phyloP scores from a whole-genome alignment of 2,888 invertebrate species.

The Hemistola chrysoprasaria region DNA sequence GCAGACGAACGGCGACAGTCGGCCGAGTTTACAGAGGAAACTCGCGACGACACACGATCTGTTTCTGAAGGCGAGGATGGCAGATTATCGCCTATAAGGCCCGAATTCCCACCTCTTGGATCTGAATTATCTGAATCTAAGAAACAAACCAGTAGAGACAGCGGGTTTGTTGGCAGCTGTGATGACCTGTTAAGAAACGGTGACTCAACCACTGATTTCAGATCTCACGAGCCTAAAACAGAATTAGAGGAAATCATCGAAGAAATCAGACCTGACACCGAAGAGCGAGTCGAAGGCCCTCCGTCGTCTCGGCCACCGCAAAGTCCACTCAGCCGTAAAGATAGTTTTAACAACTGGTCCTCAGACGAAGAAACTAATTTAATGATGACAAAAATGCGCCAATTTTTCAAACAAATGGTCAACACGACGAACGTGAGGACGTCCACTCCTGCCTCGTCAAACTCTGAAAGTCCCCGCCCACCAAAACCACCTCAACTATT shows the following conservation, averaged over 20 bases:
- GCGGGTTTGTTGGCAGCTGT: constrained; percentile 94
- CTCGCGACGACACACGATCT: constrained; percentile 80
- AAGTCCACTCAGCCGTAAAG: constrained; percentile 88
- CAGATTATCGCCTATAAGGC: constrained; percentile 86
- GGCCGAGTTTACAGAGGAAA: constrained; percentile 83
- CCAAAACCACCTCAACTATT: constrained; percentile 92
- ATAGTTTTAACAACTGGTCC: constrained; percentile 97
- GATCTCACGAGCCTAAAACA: constrained; percentile 77
- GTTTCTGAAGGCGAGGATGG: constrained; percentile 86
- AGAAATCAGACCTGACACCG: constrained; percentile 80
- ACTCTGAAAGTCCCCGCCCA: constrained; percentile 83
- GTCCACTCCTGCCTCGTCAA: constrained; percentile 80
- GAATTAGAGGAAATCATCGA: constrained; percentile 83
- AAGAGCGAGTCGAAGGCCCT: constrained; percentile 73
- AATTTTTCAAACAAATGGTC: constrained; percentile 96
- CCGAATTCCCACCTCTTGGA: constrained; percentile 82
- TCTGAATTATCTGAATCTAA: constrained; percentile 84
- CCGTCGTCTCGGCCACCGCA: constrained; percentile 79
- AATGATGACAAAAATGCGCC: constrained; percentile 97
- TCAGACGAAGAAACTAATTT: constrained; percentile 96
- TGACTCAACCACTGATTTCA: constrained; percentile 77
- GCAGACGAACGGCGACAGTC: constrained; percentile 85
- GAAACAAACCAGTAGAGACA: constrained; percentile 92
- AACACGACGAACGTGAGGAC: constrained; percentile 82
- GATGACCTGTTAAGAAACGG: constrained; percentile 90